Conservation (phyloP, 2,113 vertebrate genomes). For the Clinocottus analis region DNA sequence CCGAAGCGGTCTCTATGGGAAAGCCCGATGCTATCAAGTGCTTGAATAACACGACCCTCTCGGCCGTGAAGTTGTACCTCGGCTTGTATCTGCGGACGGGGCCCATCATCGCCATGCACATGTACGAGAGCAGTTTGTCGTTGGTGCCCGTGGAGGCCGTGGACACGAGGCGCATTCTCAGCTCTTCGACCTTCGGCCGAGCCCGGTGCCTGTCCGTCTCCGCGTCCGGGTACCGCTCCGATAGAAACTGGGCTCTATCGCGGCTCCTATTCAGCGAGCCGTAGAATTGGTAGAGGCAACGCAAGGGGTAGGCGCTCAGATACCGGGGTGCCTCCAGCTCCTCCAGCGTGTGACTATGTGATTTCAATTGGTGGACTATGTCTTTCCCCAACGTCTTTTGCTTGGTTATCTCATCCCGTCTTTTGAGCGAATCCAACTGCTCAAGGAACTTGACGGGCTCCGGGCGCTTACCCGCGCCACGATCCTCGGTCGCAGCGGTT, state of each 20-base stretch:
- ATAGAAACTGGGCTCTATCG: background rate
- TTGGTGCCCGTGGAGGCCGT: background rate
- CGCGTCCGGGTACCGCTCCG: accelerated
- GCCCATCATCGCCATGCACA: conserved; percentile 8
- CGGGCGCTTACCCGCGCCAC: accelerated
- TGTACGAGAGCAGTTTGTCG: background rate
- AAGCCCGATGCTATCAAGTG: conserved; percentile 17
- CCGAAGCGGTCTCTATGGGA: background rate
- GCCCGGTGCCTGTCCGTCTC: background rate
- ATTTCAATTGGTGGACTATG: background rate
- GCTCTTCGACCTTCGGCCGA: background rate
- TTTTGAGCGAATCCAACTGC: background rate
- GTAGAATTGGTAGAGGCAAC: background rate
- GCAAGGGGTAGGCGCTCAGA: background rate
- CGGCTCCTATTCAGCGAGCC: conserved; percentile 23
- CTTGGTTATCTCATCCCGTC: conserved; percentile 3
- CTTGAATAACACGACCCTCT: conserved; percentile 17
- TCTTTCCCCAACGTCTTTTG: conserved; percentile 11
- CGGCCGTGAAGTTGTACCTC: background rate
- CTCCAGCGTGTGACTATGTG: background rate
- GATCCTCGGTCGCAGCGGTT: background rate
- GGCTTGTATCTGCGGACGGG: background rate
- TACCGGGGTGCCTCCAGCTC: conserved; percentile 24
- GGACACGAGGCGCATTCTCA: background rate
- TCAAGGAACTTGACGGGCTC: background rate